These are phyloP conservation scores for Isaurus tuberculatus DNA, from an alignment of 92 coral and sea anemone genomes.

Conservation along the genomic window DNA sequence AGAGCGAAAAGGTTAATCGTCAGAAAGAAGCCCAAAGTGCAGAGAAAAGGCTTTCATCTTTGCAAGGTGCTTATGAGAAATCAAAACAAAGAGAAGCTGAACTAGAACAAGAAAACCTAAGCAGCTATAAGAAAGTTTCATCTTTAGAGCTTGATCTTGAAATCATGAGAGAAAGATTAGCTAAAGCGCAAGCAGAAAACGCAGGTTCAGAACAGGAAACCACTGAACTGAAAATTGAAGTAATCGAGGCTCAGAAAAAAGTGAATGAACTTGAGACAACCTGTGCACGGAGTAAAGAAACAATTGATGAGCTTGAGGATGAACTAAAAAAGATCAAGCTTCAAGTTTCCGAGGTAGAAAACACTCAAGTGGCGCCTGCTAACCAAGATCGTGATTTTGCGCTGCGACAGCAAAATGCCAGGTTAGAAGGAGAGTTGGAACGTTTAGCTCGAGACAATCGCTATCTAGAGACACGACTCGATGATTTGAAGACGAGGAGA, in stretches of 20 bases:
- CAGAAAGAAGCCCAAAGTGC: conserved; percentile 69
- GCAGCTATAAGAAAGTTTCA: conserved; percentile 71
- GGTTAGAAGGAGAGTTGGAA: conserved; percentile 68
- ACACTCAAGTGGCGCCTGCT: conserved; percentile 27
- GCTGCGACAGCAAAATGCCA: conserved; percentile 45
- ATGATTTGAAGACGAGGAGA: conserved; percentile 65
- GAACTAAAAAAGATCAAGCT: conserved; percentile 59
- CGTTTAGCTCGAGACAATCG: conserved; percentile 61
- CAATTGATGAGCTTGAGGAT: conserved; percentile 68
- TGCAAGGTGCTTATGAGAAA: conserved; percentile 68
- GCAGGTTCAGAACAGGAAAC: conserved; percentile 64
- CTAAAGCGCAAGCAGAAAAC: conserved; percentile 47
- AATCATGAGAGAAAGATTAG: conserved; percentile 59
- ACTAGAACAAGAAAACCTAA: conserved; percentile 72
- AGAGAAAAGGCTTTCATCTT: conserved; percentile 65
- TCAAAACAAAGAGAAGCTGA: conserved; percentile 69
- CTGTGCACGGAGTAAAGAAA: conserved; percentile 69
- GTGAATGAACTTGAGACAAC: conserved; percentile 71
- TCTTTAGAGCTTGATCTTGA: conserved; percentile 72
- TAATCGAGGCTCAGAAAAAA: conserved; percentile 68
- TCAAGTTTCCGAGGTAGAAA: conserved; percentile 42
- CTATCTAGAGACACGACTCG: conserved; percentile 57
- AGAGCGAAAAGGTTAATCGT: conserved; percentile 67
- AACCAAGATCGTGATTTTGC: conserved; percentile 53
- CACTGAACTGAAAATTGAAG: conserved; percentile 63